Evolutionary conservation across 1,140 invertebrate species (phyloP).

Genomic region (Tetramorium parvispinum): DNA sequence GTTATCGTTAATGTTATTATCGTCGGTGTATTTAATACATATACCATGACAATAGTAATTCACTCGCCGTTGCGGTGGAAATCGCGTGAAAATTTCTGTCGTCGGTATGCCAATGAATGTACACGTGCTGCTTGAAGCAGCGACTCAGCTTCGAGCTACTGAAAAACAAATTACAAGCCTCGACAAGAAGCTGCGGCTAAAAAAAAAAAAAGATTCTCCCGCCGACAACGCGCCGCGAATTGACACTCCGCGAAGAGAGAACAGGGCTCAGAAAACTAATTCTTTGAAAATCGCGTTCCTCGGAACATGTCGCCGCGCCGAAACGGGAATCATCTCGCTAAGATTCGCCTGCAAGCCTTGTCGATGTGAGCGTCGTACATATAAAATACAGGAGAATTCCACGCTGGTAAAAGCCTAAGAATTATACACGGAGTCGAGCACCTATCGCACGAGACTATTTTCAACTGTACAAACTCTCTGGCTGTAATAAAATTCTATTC

Average conservation of each 20-base stretch:
- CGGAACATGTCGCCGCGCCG: slow-evolving; percentile 7
- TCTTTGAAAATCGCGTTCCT: neutral
- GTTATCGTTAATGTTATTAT: slow-evolving; percentile 74
- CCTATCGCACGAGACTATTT: slow-evolving; percentile 7
- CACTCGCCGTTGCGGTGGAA: slow-evolving; percentile 31
- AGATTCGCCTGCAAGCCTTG: slow-evolving; percentile 63
- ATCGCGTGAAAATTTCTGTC: slow-evolving; percentile 33
- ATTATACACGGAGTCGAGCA: slow-evolving; percentile 41
- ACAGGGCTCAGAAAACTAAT: neutral
- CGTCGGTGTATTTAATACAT: slow-evolving; percentile 67
- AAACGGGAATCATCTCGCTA: slow-evolving; percentile 38
- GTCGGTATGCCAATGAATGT: slow-evolving; percentile 39
- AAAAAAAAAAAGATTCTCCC: neutral
- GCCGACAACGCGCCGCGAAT: neutral
- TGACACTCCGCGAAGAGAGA: neutral
- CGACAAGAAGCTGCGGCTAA: neutral
- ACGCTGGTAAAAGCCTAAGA: slow-evolving; percentile 31
- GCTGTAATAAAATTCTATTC: neutral
- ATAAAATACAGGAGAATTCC: slow-evolving; percentile 61
- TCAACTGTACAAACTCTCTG: neutral
- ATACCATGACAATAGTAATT: slow-evolving; percentile 70
- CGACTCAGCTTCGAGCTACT: slow-evolving; percentile 12
- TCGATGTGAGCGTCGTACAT: slow-evolving; percentile 67
- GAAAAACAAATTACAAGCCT: neutral
- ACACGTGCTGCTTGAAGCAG: slow-evolving; percentile 24